phyloP scores from a whole-genome alignment of 2,888 invertebrate species.

The Harpagoxenus sublaevis region DNA sequence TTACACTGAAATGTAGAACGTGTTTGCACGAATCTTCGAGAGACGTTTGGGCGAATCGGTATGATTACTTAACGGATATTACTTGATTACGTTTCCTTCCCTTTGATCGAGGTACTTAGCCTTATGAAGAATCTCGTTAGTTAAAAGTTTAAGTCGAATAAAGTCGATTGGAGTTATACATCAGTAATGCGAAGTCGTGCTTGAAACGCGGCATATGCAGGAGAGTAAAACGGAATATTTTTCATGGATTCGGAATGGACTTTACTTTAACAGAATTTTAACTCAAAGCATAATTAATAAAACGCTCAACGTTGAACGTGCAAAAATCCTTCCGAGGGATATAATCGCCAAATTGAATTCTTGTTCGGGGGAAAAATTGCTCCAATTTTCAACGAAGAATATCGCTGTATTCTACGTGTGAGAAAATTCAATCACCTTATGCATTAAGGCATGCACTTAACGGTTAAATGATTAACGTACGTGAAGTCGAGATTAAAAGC shows the following conservation, averaged over 20 bases:
- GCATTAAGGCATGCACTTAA: conserved; percentile 45
- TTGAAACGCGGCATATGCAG: not conserved
- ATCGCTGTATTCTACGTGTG: not conserved
- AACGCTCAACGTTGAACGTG: not conserved
- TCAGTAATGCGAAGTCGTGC: not conserved
- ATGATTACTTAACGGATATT: conserved; percentile 1
- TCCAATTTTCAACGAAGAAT: conserved; percentile 36
- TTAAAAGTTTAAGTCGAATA: not conserved
- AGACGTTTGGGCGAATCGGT: not conserved
- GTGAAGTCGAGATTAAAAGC: conserved; percentile 36
- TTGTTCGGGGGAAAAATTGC: conserved; percentile 1
- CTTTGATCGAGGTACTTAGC: not conserved
- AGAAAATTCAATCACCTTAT: conserved; percentile 42
- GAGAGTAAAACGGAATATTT: not conserved
- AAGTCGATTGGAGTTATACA: not conserved
- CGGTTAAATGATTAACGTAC: conserved; percentile 45
- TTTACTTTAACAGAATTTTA: not conserved
- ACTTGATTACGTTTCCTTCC: conserved; percentile 2
- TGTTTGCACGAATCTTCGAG: not conserved
- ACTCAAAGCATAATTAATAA: not conserved
- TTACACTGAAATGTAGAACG: not conserved
- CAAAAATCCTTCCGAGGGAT: not conserved
- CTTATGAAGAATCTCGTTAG: not conserved
- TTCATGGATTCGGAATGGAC: not conserved
- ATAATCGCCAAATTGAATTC: conserved; percentile 17